Percentiles rank a stretch among this genome's conserved stretches.
Evolutionary conservation across 2,113 vertebrate species (phyloP).

Genomic region (Murina feae): DNA sequence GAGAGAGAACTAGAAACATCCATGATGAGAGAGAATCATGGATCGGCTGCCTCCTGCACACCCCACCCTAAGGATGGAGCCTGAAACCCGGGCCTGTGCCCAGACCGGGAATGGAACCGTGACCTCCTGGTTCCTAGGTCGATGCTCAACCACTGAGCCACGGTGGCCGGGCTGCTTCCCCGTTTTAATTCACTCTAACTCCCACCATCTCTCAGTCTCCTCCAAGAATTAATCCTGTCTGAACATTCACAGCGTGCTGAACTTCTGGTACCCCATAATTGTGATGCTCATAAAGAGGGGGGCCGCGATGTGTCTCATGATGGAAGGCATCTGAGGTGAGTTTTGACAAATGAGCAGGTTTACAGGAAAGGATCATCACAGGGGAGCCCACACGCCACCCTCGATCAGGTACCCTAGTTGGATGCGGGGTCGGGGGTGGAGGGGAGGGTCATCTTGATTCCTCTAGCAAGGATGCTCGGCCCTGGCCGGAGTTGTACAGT

Average conservation of each 20-base stretch:
- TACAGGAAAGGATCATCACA: not conserved
- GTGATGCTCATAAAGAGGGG: not conserved
- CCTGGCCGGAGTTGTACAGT: no score
- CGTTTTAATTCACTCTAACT: not conserved
- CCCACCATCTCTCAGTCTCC: not conserved
- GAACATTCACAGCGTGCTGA: not conserved
- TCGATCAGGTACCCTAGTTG: not conserved
- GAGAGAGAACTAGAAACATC: no score
- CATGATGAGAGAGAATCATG: no score
- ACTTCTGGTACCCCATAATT: not conserved
- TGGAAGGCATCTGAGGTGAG: not conserved
- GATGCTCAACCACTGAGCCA: no score
- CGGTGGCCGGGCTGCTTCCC: no score
- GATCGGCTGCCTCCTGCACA: no score
- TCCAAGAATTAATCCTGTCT: not conserved
- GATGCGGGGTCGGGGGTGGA: fast-evolving
- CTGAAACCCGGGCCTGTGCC: no score
- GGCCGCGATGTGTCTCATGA: not conserved
- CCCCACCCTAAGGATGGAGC: no score
- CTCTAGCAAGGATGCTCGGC: no score
- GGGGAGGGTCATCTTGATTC: not conserved
- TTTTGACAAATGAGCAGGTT: not conserved
- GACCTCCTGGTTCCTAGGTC: no score
- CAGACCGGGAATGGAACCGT: no score
- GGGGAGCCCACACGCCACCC: not conserved